Base-by-base conservation (phyloP, 2,113 vertebrate genomes). In the Phycodurus eques region DNA sequence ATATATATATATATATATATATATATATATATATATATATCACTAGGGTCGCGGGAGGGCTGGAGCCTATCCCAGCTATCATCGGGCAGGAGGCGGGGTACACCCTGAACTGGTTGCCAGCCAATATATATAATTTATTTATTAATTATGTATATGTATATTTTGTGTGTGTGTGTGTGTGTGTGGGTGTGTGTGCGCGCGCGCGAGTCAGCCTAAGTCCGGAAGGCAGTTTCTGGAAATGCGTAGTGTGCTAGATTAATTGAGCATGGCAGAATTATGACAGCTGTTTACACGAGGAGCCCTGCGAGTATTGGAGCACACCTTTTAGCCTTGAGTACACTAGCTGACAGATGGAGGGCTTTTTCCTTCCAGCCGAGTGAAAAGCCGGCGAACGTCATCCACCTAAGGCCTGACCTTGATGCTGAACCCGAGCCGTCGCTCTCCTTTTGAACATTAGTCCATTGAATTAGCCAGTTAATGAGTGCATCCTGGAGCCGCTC, bases 211-310 rank as follows among this genome's bases (percentile, higher is more conserved):
- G 22, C 71, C 72, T 67, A 72, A 72, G 86, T 76, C 63, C 19
- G 82, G 6, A 80, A 80, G 61, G 75, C 81, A 76, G 68, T 78
- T 81, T 90, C 89, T 92, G 89, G 90, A 89, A 91, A 92, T 92
- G 88, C 86, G 87, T 88, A 88, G 85, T 81, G 85, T 82, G 85
- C 85, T 88, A 91, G 85, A 89, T 92, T 91, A 90, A 92, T 92
- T 92, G 90, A 91, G 85, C 90, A 81, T 90, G 92, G 90, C 91
- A 92, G 91, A 90, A 90, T 91, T 89, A 91, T 92, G 92, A 91
- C 91, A 91, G 90, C 85, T 93, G 92, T 93, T 94, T 93, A 93
- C 90, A 91, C 89, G 85, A 81, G 82, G 79, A 88, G 77, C 83
- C 85, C 83, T 86, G 88, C 71, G 68, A 90, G 87, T 83, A 88